Evolutionary conservation across 1,140 invertebrate genomes (phyloP), one percentile per base, ranked within the genome.

Genomic region (Drosophila ficusphila): DNA sequence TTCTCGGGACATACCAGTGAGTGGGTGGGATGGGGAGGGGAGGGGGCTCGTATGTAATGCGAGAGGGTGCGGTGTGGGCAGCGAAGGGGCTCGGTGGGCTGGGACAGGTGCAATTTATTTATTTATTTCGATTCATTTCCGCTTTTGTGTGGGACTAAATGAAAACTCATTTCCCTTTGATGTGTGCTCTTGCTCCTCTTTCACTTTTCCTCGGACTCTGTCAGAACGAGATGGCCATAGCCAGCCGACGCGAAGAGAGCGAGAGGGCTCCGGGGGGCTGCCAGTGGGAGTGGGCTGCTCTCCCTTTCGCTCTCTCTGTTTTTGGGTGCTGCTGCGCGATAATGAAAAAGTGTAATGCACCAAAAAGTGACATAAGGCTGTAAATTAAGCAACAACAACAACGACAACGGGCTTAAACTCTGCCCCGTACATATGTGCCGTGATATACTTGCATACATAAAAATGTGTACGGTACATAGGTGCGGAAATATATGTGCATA

Each of bases 91-190:
- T 16, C 36, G 42, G 4, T 18, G n/a, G 39, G 4, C 16, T 6
- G 33, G 33, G 19, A 18, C 76, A 88, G 88, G 88, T 90, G 88
- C 88, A 77, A 90, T 77, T 88, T 89, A 76, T 76, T 85, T 88
- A 88, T 90, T 90, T 85, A 90, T 90, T 90, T 88, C 82, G 79
- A 81, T 90, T 90, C 82, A 90, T 90, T 88, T 90, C 82, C 88
- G 88, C 79, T 81, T 90, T 78, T 90, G 74, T 88, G 62, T 69
- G 69, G 38, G 69, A 73, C 78, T 79, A 81, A 89, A 90, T 85
- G 89, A 90, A 90, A 90, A 90, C 68, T 89, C 89, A 90, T 90
- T 90, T 90, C 79, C 79, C 89, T 90, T 90, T 90, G 79, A 90
- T 90, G 82, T 90, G 65, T 62, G 39, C 49, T 61, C 27, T 57